phyloP scores from a whole-genome alignment of 2,113 vertebrate species.

The Echinops telfairi region DNA sequence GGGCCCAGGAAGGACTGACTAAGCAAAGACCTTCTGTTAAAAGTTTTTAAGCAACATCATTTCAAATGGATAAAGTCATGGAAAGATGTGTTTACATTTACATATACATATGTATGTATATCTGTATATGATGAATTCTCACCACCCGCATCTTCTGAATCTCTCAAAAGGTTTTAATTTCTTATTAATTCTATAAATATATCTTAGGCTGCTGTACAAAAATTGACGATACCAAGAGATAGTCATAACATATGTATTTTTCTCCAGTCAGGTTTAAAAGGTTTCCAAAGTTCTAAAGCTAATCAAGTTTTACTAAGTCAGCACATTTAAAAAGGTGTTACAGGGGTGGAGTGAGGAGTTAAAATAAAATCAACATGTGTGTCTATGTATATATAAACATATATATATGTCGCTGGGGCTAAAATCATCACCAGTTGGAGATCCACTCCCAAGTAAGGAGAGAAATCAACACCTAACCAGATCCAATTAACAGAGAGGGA shows the following conservation, averaged over 20 bases:
- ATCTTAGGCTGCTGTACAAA: not conserved
- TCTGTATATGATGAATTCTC: not conserved
- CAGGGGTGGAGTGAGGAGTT: constrained; percentile 65
- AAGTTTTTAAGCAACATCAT: constrained; percentile 34
- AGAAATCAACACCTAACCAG: constrained; percentile 46
- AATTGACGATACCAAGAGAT: constrained; percentile 23
- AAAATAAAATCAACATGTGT: not conserved
- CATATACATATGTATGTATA: not conserved
- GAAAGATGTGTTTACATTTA: not conserved
- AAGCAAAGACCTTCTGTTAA: not conserved
- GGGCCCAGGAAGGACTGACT: not conserved
- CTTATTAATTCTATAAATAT: constrained; percentile 7
- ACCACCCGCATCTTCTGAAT: constrained; percentile 7
- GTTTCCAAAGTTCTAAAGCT: constrained; percentile 72
- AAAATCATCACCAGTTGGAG: constrained; percentile 28
- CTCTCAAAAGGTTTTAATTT: constrained; percentile 38
- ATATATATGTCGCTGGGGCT: not conserved
- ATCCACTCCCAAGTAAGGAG: not conserved
- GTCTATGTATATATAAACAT: constrained; percentile 52
- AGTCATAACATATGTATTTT: constrained; percentile 55
- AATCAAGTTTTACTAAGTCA: constrained; percentile 70
- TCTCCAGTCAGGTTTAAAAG: constrained; percentile 43
- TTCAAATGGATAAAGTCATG: not conserved
- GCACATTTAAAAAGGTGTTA: constrained; percentile 70
- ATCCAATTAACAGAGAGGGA: constrained; percentile 2